A percentile compares a stretch with the other conserved stretches of the same genome.
These are phyloP conservation scores for Tetramorium parvispinum DNA, from an alignment of 1,140 invertebrate genomes.

Conservation along the genomic window DNA sequence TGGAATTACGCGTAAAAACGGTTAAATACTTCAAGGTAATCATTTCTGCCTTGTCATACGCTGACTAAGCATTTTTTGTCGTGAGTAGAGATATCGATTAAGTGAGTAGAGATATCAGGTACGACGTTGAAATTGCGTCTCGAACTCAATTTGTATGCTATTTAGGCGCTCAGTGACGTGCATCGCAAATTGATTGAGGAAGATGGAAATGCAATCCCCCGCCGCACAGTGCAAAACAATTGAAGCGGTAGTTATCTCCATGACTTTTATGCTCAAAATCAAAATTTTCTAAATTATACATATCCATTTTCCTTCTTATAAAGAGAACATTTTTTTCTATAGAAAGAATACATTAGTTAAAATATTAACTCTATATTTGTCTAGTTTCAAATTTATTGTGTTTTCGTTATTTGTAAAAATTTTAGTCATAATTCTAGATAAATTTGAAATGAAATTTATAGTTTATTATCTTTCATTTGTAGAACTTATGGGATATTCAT, in stretches of 20 bases:
- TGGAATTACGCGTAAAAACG: conserved; percentile 98
- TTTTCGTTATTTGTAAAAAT: conserved; percentile 13
- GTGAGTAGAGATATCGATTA: neutral
- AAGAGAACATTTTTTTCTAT: neutral
- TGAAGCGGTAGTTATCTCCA: conserved; percentile 69
- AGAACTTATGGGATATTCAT: conserved; percentile 85
- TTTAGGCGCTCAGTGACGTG: conserved; percentile 90
- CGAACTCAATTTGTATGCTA: conserved; percentile 70
- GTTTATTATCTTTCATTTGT: conserved; percentile 64
- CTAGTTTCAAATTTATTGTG: neutral
- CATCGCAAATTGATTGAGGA: conserved; percentile 90
- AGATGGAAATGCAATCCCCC: conserved; percentile 83
- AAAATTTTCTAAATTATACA: conserved; percentile 25
- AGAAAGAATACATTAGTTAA: neutral
- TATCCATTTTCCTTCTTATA: conserved; percentile 42
- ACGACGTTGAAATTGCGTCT: conserved; percentile 15
- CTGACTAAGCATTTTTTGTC: neutral
- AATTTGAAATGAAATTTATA: conserved; percentile 13
- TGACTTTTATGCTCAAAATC: conserved; percentile 5
- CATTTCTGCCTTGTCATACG: neutral
- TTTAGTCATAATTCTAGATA: neutral
- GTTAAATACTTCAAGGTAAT: conserved; percentile 99
- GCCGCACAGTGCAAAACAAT: conserved; percentile 74
- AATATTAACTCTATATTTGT: neutral
- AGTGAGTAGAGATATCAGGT: too few relatives aligned